Evolutionary conservation across 2,113 vertebrate genomes (phyloP).

Genomic region (Grammomys surdaster): DNA sequence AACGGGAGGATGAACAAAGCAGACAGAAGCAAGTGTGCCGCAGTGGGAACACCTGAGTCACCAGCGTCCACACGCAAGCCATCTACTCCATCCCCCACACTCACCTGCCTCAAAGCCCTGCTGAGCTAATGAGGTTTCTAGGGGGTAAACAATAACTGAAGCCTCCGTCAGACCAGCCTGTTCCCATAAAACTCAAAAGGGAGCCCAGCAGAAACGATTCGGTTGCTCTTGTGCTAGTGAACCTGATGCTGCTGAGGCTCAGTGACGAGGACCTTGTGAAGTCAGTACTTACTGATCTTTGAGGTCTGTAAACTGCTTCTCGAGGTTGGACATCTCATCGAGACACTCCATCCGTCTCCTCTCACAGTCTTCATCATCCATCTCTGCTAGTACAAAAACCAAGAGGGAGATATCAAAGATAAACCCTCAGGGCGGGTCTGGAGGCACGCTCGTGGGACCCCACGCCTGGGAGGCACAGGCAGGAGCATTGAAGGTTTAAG

Average conservation of each 20-base stretch:
- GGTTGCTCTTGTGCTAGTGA: neutral
- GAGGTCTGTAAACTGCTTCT: conserved; percentile 99
- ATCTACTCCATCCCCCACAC: neutral
- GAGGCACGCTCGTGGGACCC: neutral
- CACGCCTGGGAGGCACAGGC: neutral
- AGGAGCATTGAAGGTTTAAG: neutral
- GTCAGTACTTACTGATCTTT: conserved; percentile 96
- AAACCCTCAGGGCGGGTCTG: conserved; percentile 27
- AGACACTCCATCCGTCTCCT: conserved; percentile 98
- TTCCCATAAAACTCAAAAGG: conserved; percentile 54
- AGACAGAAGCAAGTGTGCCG: conserved; percentile 3
- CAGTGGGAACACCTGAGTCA: conserved; percentile 45
- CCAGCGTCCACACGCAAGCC: conserved; percentile 31
- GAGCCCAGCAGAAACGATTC: conserved; percentile 26
- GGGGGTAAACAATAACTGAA: conserved; percentile 2
- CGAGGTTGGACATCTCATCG: conserved; percentile 99
- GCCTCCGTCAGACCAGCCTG: conserved; percentile 35
- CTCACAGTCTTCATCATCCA: conserved; percentile 99
- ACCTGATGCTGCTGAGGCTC: neutral
- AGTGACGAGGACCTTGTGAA: conserved; percentile 14
- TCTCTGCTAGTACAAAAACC: conserved; percentile 88
- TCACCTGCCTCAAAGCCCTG: conserved; percentile 15
- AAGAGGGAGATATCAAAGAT: conserved; percentile 54
- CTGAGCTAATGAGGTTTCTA: conserved; percentile 42
- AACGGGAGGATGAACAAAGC: conserved; percentile 43